Conservation (phyloP, 1,140 invertebrate genomes). For the Elysia chlorotica region DNA sequence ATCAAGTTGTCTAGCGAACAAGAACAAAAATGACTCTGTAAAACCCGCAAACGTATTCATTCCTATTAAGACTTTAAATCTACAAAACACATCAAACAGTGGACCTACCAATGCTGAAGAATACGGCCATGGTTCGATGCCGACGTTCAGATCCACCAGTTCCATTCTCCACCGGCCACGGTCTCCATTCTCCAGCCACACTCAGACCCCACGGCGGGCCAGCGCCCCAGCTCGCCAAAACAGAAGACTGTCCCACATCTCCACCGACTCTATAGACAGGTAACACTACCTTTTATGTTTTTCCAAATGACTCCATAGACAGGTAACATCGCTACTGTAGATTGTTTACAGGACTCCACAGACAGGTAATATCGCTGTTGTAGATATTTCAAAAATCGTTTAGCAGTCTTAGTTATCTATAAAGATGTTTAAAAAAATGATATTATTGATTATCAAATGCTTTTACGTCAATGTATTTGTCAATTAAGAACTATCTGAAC, state of each 20-base stretch:
- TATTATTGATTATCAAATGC: no score
- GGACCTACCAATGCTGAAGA: neutral
- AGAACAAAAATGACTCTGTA: neutral
- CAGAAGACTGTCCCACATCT: slow-evolving; percentile 15
- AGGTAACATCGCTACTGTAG: no score
- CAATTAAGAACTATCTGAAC: no score
- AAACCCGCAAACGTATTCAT: neutral
- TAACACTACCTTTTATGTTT: no score
- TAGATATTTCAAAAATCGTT: no score
- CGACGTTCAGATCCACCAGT: neutral
- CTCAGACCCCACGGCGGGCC: neutral
- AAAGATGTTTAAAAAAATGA: no score
- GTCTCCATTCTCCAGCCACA: slow-evolving; percentile 29
- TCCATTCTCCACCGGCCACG: neutral
- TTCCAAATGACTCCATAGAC: no score
- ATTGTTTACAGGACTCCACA: no score
- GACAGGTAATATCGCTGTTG: no score
- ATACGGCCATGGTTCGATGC: neutral
- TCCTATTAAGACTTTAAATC: neutral
- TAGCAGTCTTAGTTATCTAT: no score
- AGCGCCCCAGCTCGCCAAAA: neutral
- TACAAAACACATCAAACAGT: neutral
- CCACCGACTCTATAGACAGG: slow-evolving; percentile 38
- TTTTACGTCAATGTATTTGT: no score
- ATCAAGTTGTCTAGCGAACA: neutral